Conservation (phyloP, 2,113 vertebrate species). For the Ictalurus punctatus region DNA sequence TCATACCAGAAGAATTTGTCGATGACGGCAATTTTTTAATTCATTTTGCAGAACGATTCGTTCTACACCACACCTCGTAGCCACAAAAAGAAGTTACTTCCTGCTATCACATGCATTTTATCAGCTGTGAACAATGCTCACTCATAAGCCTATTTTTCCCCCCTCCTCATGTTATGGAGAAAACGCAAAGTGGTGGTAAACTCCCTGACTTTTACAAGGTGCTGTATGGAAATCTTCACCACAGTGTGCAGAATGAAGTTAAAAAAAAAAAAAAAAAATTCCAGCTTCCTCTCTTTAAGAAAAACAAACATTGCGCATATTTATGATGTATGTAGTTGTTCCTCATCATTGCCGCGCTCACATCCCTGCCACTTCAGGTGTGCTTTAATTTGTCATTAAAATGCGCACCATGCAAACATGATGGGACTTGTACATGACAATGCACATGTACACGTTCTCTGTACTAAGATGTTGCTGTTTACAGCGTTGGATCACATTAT, state of each 20-base stretch:
- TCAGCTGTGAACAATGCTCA: not conserved
- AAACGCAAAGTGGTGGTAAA: not conserved
- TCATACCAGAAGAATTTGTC: not conserved
- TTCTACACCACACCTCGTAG: not conserved
- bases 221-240: too few species aligned
- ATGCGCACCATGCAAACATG: not conserved
- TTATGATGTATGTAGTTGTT: not conserved
- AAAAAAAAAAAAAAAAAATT: too few species aligned
- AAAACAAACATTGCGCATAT: not conserved
- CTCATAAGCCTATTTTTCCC: not conserved
- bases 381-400: not conserved
- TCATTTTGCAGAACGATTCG: not conserved
- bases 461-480: not conserved
- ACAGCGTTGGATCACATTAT: not conserved
- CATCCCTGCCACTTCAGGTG: not conserved
- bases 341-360: not conserved
- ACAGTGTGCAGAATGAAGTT: not conserved
- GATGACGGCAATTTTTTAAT: not conserved
- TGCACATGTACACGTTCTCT: not conserved
- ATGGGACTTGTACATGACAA: not conserved
- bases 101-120: not conserved
- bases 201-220: not conserved
- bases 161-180: not conserved
- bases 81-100: not conserved
- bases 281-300: too few species aligned